Evolutionary conservation across 1,140 invertebrate genomes (phyloP).

Genomic region (Calliphora vicina): DNA sequence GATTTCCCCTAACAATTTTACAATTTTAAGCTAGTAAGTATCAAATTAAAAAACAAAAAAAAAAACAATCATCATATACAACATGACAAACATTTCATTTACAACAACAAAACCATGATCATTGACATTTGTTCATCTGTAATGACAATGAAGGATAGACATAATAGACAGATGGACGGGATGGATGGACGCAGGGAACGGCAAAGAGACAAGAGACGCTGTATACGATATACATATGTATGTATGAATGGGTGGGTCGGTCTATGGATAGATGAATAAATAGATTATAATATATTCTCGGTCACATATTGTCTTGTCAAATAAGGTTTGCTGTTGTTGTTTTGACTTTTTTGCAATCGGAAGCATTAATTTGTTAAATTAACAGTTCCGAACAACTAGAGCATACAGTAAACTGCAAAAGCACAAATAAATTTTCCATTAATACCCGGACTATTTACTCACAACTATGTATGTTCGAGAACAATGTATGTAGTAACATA

Average conservation of each 20-base stretch:
- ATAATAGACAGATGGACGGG: neutral
- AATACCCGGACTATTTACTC: too few species aligned
- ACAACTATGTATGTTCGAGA: too few species aligned
- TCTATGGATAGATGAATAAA: neutral
- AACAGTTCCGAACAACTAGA: neutral
- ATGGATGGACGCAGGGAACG: neutral
- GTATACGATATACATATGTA: too few species aligned
- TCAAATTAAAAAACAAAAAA: too few species aligned
- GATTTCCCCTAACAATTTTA: too few species aligned
- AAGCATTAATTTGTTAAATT: conserved; percentile 11
- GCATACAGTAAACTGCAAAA: neutral
- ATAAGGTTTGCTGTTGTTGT: neutral
- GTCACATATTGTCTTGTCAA: neutral
- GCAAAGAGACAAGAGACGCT: too few species aligned
- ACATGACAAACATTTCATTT: too few species aligned
- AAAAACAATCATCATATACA: too few species aligned
- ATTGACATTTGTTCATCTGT: neutral
- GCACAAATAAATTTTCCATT: too few species aligned
- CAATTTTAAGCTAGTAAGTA: too few species aligned
- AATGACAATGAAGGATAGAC: neutral
- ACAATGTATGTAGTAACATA: too few species aligned
- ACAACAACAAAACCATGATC: neutral
- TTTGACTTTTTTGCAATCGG: neutral
- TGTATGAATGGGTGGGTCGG: neutral
- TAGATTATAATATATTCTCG: neutral